phyloP scores from a whole-genome alignment of 2,888 invertebrate species.

The Cryptosula pallasiana region DNA sequence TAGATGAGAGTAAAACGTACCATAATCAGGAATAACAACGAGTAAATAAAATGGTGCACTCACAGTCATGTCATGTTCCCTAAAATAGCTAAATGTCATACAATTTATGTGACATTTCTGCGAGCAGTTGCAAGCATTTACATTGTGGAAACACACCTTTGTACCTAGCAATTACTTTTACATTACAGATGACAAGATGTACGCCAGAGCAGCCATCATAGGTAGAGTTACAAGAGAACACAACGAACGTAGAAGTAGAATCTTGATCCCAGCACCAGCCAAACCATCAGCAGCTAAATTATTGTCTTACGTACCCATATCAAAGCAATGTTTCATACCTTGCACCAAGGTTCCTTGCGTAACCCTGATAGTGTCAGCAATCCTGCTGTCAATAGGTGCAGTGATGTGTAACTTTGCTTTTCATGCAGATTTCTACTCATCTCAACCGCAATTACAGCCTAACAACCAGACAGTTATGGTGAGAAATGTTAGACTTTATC shows the following conservation, averaged over 20 bases:
- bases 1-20: too few relatives aligned
- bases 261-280: constrained; percentile 4
- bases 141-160: too few relatives aligned
- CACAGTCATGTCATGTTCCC: too few relatives aligned
- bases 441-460: not conserved
- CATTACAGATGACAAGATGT: too few relatives aligned
- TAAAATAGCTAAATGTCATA: too few relatives aligned
- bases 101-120: too few relatives aligned
- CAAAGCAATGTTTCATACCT: not conserved
- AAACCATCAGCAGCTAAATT: not conserved
- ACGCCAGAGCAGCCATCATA: constrained; percentile 22
- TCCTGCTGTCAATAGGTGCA: not conserved
- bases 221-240: constrained; percentile 20
- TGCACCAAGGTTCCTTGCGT: not conserved
- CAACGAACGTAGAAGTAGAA: not conserved
- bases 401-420: constrained; percentile 23
- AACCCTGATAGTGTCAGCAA: not conserved
- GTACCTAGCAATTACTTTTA: too few relatives aligned
- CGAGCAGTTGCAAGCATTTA: too few relatives aligned
- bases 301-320: not conserved
- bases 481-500: not conserved
- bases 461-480: not conserved
- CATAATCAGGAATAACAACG: too few relatives aligned
- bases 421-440: not conserved
- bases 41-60: too few relatives aligned